These are phyloP conservation scores for Chromobotia macracanthus DNA, from an alignment of 2,797 vertebrate species.

Conservation along the genomic window DNA sequence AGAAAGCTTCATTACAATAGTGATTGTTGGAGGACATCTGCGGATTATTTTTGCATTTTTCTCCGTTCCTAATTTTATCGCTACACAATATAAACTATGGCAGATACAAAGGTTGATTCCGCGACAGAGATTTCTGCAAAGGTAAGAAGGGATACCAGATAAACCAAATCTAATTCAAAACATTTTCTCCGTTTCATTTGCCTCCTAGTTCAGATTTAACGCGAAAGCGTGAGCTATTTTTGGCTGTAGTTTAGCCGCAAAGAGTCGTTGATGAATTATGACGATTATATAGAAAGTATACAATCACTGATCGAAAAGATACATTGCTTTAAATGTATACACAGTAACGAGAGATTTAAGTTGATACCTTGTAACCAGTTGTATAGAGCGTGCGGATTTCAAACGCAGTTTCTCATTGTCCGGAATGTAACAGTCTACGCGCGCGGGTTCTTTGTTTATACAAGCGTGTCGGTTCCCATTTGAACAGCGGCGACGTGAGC, in stretches of 20 bases:
- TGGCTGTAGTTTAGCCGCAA: neutral
- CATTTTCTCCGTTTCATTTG: constrained; percentile 14
- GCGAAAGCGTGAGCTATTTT: neutral
- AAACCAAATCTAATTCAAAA: constrained; percentile 5
- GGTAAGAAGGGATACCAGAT: constrained; percentile 68
- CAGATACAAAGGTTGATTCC: constrained; percentile 80
- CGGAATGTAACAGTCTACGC: constrained; percentile 69
- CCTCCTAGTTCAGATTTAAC: constrained; percentile 55
- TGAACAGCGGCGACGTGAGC: constrained; percentile 10
- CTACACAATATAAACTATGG: constrained; percentile 72
- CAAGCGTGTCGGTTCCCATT: constrained; percentile 66
- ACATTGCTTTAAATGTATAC: neutral
- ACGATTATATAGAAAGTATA: neutral
- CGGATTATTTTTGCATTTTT: constrained; percentile 72
- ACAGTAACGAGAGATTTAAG: neutral
- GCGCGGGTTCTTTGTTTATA: constrained; percentile 81
- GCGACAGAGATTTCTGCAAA: constrained; percentile 77
- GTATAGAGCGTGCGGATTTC: constrained; percentile 52
- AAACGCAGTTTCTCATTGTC: constrained; percentile 69
- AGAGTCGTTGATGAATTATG: neutral
- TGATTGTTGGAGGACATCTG: constrained; percentile 54
- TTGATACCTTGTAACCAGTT: constrained; percentile 16
- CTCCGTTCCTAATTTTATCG: constrained; percentile 68
- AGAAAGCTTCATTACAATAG: constrained; percentile 69
- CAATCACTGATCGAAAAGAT: neutral